Conservation (phyloP, 2,888 invertebrate species). For the Parelbella ahira region DNA sequence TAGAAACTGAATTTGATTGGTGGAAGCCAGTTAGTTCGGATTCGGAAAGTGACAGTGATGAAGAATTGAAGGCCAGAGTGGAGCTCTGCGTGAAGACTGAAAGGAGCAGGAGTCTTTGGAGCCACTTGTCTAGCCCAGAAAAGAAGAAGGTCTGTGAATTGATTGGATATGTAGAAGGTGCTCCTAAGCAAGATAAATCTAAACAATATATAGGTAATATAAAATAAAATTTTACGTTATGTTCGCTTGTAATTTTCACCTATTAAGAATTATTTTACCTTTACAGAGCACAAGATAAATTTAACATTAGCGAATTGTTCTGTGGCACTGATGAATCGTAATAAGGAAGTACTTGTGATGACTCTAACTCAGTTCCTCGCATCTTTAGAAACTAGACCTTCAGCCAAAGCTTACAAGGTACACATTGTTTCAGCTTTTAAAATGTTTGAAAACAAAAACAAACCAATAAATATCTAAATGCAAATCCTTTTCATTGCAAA, state of each 20-base stretch:
- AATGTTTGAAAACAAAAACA: too few species aligned
- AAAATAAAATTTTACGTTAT: too few species aligned
- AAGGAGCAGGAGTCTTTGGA: conserved; percentile 77
- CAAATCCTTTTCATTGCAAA: too few species aligned
- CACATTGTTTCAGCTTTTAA: too few species aligned
- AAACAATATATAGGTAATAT: conserved; percentile 82
- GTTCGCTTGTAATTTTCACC: too few species aligned
- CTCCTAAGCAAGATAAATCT: conserved; percentile 61
- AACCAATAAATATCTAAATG: too few species aligned
- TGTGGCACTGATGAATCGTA: conserved; percentile 83
- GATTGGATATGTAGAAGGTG: conserved; percentile 83
- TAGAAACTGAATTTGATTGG: conserved; percentile 72
- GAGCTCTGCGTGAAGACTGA: conserved; percentile 77
- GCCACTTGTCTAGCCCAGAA: conserved; percentile 83
- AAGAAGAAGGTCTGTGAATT: conserved; percentile 81
- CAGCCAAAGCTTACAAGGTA: conserved; percentile 84
- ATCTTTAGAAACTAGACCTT: conserved; percentile 84
- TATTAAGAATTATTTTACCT: too few species aligned
- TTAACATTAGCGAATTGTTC: conserved; percentile 87
- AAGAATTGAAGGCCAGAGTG: conserved; percentile 45
- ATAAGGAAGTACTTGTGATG: conserved; percentile 85
- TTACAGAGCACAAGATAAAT: conserved; percentile 87
- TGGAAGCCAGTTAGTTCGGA: conserved; percentile 61
- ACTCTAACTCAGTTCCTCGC: conserved; percentile 86
- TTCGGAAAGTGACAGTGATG: conserved; percentile 43